These are phyloP conservation scores for Labia minor DNA, from an alignment of 2,888 invertebrate genomes.

Conservation along the genomic window DNA sequence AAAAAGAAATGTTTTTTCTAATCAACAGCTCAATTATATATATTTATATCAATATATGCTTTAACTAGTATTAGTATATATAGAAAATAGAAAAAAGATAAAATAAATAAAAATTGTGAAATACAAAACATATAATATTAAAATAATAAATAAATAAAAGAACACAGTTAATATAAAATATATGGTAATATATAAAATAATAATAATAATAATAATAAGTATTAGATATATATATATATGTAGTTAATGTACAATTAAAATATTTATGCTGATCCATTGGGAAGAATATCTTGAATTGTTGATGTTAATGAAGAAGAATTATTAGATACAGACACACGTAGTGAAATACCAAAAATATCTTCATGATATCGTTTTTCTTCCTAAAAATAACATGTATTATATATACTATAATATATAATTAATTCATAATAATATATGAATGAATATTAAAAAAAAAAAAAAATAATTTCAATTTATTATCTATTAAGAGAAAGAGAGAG, in stretches of 20 bases:
- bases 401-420: too few relatives aligned
- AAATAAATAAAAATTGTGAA: too few relatives aligned
- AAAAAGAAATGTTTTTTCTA: too few relatives aligned
- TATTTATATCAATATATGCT: too few relatives aligned
- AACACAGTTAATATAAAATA: background rate
- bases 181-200: background rate
- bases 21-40: too few relatives aligned
- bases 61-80: too few relatives aligned
- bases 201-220: background rate
- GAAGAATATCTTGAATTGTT: background rate
- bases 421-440: too few relatives aligned
- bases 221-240: background rate
- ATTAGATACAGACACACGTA: conserved; percentile 40
- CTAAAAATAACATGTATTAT: conserved; percentile 43
- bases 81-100: too few relatives aligned
- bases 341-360: conserved; percentile 89
- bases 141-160: too few relatives aligned
- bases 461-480: background rate
- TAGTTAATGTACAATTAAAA: background rate
- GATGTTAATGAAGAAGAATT: background rate
- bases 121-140: too few relatives aligned
- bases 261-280: background rate
- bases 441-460: too few relatives aligned
- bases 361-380: conserved; percentile 91
- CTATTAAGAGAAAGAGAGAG: background rate